A percentile compares a stretch with the other conserved stretches of the same genome.
Evolutionary conservation across 2,888 invertebrate species (phyloP).

Genomic region (Fragum sueziense): DNA sequence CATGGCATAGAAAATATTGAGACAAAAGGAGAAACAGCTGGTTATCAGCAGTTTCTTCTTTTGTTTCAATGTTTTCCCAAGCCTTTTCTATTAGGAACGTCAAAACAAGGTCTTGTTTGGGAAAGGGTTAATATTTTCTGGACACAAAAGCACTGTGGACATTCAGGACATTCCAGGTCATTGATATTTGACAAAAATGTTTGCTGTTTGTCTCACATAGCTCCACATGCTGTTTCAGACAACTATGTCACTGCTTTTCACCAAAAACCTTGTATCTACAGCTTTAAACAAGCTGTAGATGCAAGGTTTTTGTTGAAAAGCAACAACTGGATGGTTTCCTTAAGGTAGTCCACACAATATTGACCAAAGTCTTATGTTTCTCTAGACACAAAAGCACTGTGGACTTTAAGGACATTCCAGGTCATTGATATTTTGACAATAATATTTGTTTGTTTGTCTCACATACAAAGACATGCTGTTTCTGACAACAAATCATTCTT

Average conservation of each 20-base stretch:
- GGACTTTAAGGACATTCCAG: neutral
- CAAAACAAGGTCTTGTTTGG: no score
- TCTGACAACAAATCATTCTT: neutral
- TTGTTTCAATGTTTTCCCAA: no score
- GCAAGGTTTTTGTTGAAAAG: no score
- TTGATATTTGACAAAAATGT: neutral
- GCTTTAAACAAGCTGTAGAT: no score
- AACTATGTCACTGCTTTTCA: no score
- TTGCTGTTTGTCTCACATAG: neutral
- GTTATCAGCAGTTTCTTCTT: no score
- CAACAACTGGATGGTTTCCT: neutral
- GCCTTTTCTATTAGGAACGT: no score
- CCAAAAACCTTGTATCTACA: no score
- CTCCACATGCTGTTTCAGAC: neutral
- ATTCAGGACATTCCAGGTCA: neutral
- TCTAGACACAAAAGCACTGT: neutral
- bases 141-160: neutral
- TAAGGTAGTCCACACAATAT: neutral
- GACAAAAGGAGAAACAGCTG: no score
- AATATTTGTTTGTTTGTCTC: neutral
- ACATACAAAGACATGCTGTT: neutral
- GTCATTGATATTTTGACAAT: neutral
- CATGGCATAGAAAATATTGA: no score
- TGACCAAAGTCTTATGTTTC: neutral
- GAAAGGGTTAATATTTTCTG: neutral